Base-by-base conservation (phyloP, 1,140 invertebrate genomes). In the Pseudomyrmex sp. region DNA sequence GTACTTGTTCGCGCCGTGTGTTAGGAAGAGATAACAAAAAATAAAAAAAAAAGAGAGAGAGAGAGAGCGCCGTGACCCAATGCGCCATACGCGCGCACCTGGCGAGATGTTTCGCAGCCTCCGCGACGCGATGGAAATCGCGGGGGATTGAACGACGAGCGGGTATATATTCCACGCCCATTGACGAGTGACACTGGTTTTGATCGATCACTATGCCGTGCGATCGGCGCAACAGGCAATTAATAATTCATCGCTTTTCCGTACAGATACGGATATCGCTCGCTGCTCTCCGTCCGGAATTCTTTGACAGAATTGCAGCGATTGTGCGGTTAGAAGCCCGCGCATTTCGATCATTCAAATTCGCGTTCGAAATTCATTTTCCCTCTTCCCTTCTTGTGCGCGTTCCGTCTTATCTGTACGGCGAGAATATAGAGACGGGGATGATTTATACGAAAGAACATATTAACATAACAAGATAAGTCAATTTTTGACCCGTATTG, bases 211-310 rank as follows among this genome's bases (percentile, higher is more conserved):
- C 66, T 70, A 35, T 80, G 46, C 54, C 65, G 46, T n/a, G 48
- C 52, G 69, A 72, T 80, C 44, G 66, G 54, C 76, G 76, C 76
- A 80, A 80, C 76, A 80, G 66, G 76, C 76, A 80, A 80, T 80
- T 80, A 80, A 80, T 80, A 72, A 80, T 80, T 80, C 76, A 72
- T 70, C 66, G 54, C 44, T 80, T 59, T 72, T 80, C 18, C 76
- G 26, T 65, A 15, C 35, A 48, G 44, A 72, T 72, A 58, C 44
- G 66, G 12, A 35, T 58, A 70, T 79, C 65, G 66, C 44, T 80
- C n/a, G 48, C 18, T 52, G 35, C 35, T 9, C 48, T 9, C 66
- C 3, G 44, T 15, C 23, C 54, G 23, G 23, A 2, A 18, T 48
- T 79, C 44, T 59, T 58, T 26, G 15, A 20, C 66, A 70, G 15